Evolutionary conservation across 2,113 vertebrate genomes (phyloP), one percentile per base, ranked within the genome.

Genomic region (Festucalex cinctus): DNA sequence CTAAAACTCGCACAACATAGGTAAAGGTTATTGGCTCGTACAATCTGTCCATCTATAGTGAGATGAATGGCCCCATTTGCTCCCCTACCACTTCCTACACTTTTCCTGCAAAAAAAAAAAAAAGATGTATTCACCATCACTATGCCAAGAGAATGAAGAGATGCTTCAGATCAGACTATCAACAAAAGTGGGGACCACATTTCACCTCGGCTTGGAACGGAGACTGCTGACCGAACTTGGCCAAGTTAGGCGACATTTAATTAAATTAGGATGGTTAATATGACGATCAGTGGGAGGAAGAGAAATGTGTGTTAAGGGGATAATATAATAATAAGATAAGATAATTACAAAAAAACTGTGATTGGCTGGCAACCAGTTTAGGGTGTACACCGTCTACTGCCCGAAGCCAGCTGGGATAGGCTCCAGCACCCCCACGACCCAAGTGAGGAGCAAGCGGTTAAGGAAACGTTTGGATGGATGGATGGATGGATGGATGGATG

Each of bases 241-340:
- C 66, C 78, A 78, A 71, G 66, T 39, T 69, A 79, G 75, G 68
- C 79, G 77, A 76, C 57, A 65, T 78, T 65, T 77, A 83, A 87
- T 86, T 85, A 68, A 81, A 86, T 86, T 72, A 86, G 67, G 77
- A 64, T 20, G 20, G 73, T 84, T 86, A 78, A 81, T 82, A 71
- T 79, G 74, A 84, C 85, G 79, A 85, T 77, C 67, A 58, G 56
- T 51, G 71, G 73, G 66, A 83, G 57, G 62, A 6, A 5, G 24
- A 41, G 53, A 71, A 69, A 65, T 8, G 19, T 9, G 17, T 35
- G 24, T 35, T 58, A 35, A 26, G 13, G 14, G 26, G 17, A 2
- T 5, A 2, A 32, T 32, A 32, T 32, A 32, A 32, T 32, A 32
- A n/a, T n/a, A n/a, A n/a, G n/a, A n/a, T n/a, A n/a, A n/a, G n/a